Percentiles rank a stretch among this genome's conserved stretches.
Conservation (phyloP, 2,797 vertebrate genomes). For the Schizopygopsis malacanthus region DNA sequence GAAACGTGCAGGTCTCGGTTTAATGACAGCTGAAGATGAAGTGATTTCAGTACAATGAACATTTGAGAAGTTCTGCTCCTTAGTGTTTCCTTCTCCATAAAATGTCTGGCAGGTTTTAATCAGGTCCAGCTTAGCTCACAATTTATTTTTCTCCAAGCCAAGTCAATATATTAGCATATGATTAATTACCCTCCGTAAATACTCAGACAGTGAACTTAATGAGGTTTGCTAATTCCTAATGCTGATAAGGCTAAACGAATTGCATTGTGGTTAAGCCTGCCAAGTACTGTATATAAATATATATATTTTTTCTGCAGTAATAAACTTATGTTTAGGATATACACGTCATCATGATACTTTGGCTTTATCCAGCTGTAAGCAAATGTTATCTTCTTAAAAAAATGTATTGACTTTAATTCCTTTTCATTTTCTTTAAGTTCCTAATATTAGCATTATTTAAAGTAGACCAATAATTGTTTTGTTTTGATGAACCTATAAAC, state of each 20-base stretch:
- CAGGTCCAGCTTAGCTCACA: constrained; percentile 58
- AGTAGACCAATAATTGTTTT: too few relatives aligned
- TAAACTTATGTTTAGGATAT: constrained; percentile 62
- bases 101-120: constrained; percentile 53
- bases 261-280: constrained; percentile 54
- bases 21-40: background rate
- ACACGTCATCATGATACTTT: constrained; percentile 63
- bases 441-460: background rate
- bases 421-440: background rate
- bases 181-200: constrained; percentile 80
- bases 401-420: background rate
- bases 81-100: constrained; percentile 8
- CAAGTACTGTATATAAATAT: constrained; percentile 47
- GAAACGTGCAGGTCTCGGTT: background rate
- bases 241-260: constrained; percentile 74
- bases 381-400: background rate
- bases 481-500: too few relatives aligned
- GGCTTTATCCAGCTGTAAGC: constrained; percentile 39
- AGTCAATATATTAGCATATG: constrained; percentile 59
- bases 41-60: constrained; percentile 3
- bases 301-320: constrained; percentile 35
- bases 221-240: constrained; percentile 73
- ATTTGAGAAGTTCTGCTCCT: background rate
- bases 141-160: constrained; percentile 59
- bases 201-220: constrained; percentile 72